Percentiles rank a stretch among this genome's conserved stretches.
These are phyloP conservation scores for Sebastes nivosus DNA, from an alignment of 2,797 vertebrate species.

Conservation along the genomic window DNA sequence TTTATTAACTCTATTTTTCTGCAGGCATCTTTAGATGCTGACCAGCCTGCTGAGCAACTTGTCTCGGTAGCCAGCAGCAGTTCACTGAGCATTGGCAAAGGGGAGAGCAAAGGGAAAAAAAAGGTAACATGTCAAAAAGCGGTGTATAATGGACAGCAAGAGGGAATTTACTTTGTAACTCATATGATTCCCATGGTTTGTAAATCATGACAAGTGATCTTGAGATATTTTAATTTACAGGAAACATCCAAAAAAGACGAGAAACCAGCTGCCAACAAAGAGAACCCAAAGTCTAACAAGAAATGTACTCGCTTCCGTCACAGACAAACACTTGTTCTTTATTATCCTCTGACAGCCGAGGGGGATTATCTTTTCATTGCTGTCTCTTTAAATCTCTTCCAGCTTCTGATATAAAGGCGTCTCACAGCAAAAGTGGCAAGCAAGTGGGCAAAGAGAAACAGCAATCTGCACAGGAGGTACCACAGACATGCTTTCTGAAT, in stretches of 20 bases:
- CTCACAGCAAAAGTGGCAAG: conserved; percentile 58
- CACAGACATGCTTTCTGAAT: not conserved
- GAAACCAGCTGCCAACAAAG: conserved; percentile 64
- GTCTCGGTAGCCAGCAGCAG: conserved; percentile 49
- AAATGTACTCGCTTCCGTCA: conserved; percentile 57
- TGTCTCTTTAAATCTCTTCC: conserved; percentile 14
- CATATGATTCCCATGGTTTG: not conserved
- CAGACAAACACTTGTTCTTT: not conserved
- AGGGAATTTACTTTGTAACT: not conserved
- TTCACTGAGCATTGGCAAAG: conserved; percentile 71
- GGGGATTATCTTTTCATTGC: not conserved
- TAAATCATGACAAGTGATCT: not conserved
- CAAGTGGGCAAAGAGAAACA: conserved; percentile 64
- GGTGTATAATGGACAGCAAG: not conserved
- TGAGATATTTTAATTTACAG: conserved; percentile 43
- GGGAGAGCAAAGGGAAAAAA: conserved; percentile 75
- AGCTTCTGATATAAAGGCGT: conserved; percentile 62
- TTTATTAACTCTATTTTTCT: not conserved
- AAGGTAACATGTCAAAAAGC: conserved; percentile 70
- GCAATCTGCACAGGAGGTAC: conserved; percentile 62
- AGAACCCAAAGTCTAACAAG: conserved; percentile 64
- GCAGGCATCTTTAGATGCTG: conserved; percentile 54
- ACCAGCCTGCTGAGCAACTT: conserved; percentile 32
- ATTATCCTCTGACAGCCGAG: not conserved
- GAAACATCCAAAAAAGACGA: conserved; percentile 73